A percentile compares a stretch with the other conserved stretches of the same genome.
phyloP scores from a whole-genome alignment of 2,113 vertebrate genomes.

The Vidua chalybeata region DNA sequence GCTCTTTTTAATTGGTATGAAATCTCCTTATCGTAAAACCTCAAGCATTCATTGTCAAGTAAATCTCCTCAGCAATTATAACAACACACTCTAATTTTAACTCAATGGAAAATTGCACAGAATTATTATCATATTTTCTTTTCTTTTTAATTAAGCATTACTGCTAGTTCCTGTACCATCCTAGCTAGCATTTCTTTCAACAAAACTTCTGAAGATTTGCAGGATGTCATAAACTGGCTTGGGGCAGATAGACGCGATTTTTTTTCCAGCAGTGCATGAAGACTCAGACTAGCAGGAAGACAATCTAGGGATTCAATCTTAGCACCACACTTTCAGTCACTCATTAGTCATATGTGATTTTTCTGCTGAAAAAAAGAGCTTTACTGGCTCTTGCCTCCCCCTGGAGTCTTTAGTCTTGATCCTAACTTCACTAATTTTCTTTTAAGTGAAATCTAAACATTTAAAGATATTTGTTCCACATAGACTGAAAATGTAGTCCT shows the following conservation, averaged over 20 bases:
- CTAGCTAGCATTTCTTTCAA: not conserved
- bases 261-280: not conserved
- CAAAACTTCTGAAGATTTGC: not conserved
- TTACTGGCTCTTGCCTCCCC: not conserved
- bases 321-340: not conserved
- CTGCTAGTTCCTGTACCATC: not conserved
- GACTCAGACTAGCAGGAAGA: not conserved
- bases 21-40: not conserved
- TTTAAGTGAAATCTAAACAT: not conserved
- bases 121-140: not conserved
- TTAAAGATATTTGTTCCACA: not conserved
- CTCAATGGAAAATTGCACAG: not conserved
- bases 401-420: not conserved
- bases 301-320: not conserved
- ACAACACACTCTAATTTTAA: not conserved
- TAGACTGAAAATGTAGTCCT: not conserved
- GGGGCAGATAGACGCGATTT: not conserved
- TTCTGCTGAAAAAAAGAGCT: not conserved
- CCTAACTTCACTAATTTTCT: not conserved
- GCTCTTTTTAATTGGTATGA: not conserved
- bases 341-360: not conserved
- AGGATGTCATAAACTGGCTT: not conserved
- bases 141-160: not conserved
- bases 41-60: not conserved
- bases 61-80: not conserved